Evolutionary conservation across 2,797 vertebrate genomes (phyloP).

Genomic region (Pygocentrus nattereri): DNA sequence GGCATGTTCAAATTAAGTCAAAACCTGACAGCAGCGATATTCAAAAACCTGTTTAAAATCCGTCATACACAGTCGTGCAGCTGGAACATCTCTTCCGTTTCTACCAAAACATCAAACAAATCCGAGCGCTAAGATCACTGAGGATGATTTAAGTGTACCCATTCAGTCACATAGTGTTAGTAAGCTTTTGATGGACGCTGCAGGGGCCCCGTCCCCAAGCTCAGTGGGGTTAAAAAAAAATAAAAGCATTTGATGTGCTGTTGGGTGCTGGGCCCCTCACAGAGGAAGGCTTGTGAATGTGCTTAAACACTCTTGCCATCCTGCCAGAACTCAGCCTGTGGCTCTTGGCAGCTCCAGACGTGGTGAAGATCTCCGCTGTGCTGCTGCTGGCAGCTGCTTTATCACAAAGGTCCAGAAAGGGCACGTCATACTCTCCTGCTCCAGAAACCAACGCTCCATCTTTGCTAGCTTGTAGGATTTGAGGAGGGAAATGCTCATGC

Average conservation of each 20-base stretch:
- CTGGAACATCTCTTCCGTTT: not conserved
- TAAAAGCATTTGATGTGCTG: conserved; percentile 72
- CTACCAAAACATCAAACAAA: conserved; percentile 26
- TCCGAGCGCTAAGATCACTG: conserved; percentile 22
- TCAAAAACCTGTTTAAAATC: not conserved
- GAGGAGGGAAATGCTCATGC: conserved; percentile 23
- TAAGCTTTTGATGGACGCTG: conserved; percentile 37
- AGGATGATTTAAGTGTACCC: conserved; percentile 31
- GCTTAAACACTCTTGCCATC: conserved; percentile 68
- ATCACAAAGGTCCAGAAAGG: conserved; percentile 73
- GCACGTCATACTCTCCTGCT: conserved; percentile 46
- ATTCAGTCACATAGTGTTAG: conserved; percentile 46
- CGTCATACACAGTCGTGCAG: not conserved
- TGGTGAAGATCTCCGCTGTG: conserved; percentile 66
- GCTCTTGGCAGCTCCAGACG: conserved; percentile 76
- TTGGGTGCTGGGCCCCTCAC: conserved; percentile 67
- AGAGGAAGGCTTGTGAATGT: conserved; percentile 75
- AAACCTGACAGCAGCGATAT: not conserved
- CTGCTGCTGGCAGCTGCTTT: conserved; percentile 73
- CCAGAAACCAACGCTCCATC: conserved; percentile 41
- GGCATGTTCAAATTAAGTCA: too few species aligned
- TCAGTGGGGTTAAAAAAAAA: conserved; percentile 54
- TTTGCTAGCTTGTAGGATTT: conserved; percentile 31
- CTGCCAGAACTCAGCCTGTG: conserved; percentile 70
- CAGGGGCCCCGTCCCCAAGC: conserved; percentile 39